Evolutionary conservation across 2,888 invertebrate genomes (phyloP).

Genomic region (Dicyrtoma fusca): DNA sequence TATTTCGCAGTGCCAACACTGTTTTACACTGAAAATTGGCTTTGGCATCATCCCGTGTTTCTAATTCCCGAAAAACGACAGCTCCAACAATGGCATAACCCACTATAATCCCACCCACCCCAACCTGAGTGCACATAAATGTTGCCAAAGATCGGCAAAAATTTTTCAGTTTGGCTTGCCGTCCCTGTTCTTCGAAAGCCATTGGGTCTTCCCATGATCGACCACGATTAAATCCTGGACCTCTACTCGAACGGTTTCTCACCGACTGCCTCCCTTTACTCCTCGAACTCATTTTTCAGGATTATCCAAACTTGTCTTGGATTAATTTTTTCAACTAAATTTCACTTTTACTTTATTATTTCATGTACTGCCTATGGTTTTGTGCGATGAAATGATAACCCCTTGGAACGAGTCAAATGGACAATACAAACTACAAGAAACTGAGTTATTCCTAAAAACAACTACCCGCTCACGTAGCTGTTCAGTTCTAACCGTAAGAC

Average conservation of each 20-base stretch:
- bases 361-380: background rate
- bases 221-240: slow-evolving; percentile 35
- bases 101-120: slow-evolving; percentile 84
- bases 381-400: background rate
- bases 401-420: background rate
- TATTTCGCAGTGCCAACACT: slow-evolving; percentile 42
- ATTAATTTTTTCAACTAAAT: no score
- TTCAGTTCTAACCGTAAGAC: background rate
- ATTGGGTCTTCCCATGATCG: slow-evolving; percentile 47
- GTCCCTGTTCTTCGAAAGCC: slow-evolving; percentile 64
- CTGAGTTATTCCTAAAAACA: background rate
- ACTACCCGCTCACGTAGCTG: slow-evolving; percentile 4
- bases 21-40: slow-evolving; percentile 49
- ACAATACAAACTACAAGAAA: no score
- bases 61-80: slow-evolving; percentile 77
- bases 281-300: slow-evolving; percentile 45
- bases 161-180: slow-evolving; percentile 77
- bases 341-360: background rate
- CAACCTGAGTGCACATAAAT: slow-evolving; percentile 87
- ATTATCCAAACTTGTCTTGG: no score
- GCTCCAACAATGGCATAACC: slow-evolving; percentile 86
- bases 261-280: slow-evolving; percentile 49
- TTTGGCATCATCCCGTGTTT: slow-evolving; percentile 61
- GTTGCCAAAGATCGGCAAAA: slow-evolving; percentile 83
- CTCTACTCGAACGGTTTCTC: slow-evolving; percentile 37